Percentiles rank a stretch among this genome's conserved stretches.
These are phyloP conservation scores for Cassiopea xamachana DNA, from an alignment of 30 jellyfish, hydroid and myxozoan genomes.

Conservation along the genomic window DNA sequence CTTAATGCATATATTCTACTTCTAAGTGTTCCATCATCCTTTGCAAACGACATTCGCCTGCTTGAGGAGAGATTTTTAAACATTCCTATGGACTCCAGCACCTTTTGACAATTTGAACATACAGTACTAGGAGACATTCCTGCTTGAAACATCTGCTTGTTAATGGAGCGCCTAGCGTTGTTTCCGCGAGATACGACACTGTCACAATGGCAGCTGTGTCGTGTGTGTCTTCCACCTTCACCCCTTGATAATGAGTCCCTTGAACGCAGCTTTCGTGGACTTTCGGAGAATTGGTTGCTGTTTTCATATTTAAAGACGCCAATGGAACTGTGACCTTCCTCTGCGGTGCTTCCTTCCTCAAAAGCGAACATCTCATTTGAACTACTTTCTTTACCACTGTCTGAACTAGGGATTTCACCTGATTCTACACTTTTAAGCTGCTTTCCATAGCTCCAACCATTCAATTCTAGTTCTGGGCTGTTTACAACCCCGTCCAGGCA, in stretches of 20 bases:
- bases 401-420: constrained; percentile 4
- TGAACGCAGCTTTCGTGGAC: neutral
- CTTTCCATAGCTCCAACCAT: constrained; percentile 53
- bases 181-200: constrained; percentile 5
- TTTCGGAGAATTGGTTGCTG: neutral
- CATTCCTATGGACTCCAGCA: neutral
- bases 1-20: constrained; percentile 63
- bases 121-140: constrained; percentile 23
- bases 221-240: neutral
- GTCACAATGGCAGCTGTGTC: constrained; percentile 17
- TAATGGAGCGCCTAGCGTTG: constrained; percentile 13
- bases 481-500: constrained; percentile 54
- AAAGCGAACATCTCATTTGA: neutral
- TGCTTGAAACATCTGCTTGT: neutral
- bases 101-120: constrained; percentile 46
- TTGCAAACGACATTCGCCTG: constrained; percentile 47
- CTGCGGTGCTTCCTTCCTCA: neutral
- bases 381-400: neutral
- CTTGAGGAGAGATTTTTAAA: constrained; percentile 1
- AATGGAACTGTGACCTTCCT: neutral
- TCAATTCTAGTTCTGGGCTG: constrained; percentile 50
- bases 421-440: constrained; percentile 1
- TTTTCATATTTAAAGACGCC: neutral
- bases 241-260: neutral
- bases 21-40: constrained; percentile 64